Evolutionary conservation across 2,113 vertebrate species (phyloP).

Genomic region (Todiramphus chloris): DNA sequence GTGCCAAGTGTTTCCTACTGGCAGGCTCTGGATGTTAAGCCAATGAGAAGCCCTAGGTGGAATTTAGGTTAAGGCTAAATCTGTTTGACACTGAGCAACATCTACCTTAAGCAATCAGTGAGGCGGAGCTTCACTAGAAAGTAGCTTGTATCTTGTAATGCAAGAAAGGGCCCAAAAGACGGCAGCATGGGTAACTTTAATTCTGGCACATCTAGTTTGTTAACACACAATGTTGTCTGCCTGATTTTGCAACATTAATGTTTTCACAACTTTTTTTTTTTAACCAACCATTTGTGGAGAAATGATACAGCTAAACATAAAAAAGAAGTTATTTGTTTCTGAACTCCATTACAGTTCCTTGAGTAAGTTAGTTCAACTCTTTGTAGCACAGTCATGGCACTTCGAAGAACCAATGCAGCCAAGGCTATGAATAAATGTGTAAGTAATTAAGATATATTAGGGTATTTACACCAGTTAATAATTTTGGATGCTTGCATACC

Average conservation of each 20-base stretch:
- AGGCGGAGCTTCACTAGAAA: not conserved
- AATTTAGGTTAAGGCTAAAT: not conserved
- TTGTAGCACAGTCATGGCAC: not conserved
- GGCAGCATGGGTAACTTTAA: not conserved
- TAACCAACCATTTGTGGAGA: not conserved
- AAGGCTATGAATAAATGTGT: not conserved
- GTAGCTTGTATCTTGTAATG: not conserved
- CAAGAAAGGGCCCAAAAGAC: not conserved
- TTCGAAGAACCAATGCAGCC: not conserved
- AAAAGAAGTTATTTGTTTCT: not conserved
- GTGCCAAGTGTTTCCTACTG: conserved; percentile 41
- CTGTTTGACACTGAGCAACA: not conserved
- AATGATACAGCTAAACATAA: not conserved
- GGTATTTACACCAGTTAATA: not conserved
- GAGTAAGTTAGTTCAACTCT: not conserved
- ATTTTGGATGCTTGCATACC: not conserved
- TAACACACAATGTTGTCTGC: not conserved
- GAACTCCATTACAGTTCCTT: not conserved
- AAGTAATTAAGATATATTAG: not conserved
- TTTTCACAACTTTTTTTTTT: not conserved
- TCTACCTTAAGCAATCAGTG: not conserved
- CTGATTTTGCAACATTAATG: conserved; percentile 27
- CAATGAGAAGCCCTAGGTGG: not conserved
- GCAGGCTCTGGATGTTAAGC: not conserved
- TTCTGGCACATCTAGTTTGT: conserved; percentile 15